phyloP scores from a whole-genome alignment of 1,140 invertebrate genomes.

The Scaptodrosophila lebanonensis region DNA sequence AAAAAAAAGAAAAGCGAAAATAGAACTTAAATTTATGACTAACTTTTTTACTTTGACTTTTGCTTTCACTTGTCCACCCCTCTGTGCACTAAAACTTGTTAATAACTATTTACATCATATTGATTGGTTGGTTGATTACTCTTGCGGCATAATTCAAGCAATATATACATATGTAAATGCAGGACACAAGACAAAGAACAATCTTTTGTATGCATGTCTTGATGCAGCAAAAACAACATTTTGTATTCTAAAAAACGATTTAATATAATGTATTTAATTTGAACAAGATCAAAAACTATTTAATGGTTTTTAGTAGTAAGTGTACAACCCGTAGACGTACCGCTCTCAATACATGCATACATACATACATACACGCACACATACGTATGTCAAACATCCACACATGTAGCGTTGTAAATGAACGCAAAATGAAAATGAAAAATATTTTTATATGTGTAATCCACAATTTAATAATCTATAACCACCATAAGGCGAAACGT shows the following conservation, averaged over 20 bases:
- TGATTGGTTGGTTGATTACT: no score
- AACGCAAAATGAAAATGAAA: conserved; percentile 26
- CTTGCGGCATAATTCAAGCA: conserved; percentile 11
- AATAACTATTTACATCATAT: no score
- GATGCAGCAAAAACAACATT: conserved; percentile 27
- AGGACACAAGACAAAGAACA: conserved; percentile 51
- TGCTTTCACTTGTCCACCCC: conserved; percentile 15
- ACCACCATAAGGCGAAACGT: conserved; percentile 33
- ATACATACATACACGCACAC: conserved; percentile 8
- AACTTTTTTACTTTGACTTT: conserved; percentile 1
- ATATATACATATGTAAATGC: no score
- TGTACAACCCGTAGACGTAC: conserved; percentile 27
- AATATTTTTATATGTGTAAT: conserved; percentile 67
- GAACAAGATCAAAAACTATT: conserved; percentile 44
- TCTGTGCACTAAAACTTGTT: no score
- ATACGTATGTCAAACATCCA: no score
- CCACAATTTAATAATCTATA: conserved; percentile 51
- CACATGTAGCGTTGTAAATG: conserved; percentile 28
- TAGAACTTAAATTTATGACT: conserved; percentile 1
- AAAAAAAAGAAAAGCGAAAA: not conserved
- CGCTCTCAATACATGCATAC: conserved; percentile 16
- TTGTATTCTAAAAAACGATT: conserved; percentile 29
- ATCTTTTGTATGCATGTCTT: no score
- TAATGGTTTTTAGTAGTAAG: conserved; percentile 60
- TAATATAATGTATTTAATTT: conserved; percentile 30